Percentiles rank a stretch among this genome's conserved stretches.
Evolutionary conservation across 2,113 vertebrate species (phyloP).

Genomic region (Stigmatopora nigra): DNA sequence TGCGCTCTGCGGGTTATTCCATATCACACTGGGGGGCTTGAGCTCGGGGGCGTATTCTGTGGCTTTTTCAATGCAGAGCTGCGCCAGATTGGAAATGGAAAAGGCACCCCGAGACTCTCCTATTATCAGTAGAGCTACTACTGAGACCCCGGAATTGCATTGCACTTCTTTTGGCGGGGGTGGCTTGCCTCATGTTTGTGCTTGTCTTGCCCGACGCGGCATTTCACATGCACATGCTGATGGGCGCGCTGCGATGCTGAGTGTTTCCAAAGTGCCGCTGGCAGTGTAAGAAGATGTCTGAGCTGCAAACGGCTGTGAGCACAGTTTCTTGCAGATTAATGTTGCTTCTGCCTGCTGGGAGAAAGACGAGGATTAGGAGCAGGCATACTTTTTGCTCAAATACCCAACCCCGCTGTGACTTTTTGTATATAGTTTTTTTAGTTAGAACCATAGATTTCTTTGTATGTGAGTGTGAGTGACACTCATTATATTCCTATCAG

Average conservation of each 20-base stretch:
- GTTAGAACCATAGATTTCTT: not conserved
- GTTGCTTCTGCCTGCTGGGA: slow-evolving; percentile 57
- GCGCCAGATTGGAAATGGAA: slow-evolving; percentile 48
- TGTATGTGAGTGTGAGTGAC: not conserved
- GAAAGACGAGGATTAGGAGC: slow-evolving; percentile 42
- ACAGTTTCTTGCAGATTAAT: slow-evolving; percentile 61
- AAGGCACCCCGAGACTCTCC: slow-evolving; percentile 42
- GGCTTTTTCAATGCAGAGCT: slow-evolving; percentile 46
- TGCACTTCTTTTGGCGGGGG: slow-evolving; percentile 12
- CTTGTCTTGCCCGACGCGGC: slow-evolving; percentile 43
- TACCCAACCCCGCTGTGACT: slow-evolving; percentile 22
- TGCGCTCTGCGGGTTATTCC: slow-evolving; percentile 55
- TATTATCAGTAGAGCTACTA: slow-evolving; percentile 51
- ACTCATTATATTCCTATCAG: not conserved
- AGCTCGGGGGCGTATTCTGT: slow-evolving; percentile 45
- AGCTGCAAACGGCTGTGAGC: slow-evolving; percentile 45
- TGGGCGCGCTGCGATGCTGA: slow-evolving; percentile 49
- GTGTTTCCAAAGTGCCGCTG: slow-evolving; percentile 59
- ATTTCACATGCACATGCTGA: slow-evolving; percentile 59
- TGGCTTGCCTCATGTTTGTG: not conserved
- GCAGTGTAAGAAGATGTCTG: slow-evolving; percentile 50
- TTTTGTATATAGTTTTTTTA: slow-evolving; percentile 24
- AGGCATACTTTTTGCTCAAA: slow-evolving; percentile 34
- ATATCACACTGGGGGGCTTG: slow-evolving; percentile 45
- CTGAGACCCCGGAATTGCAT: slow-evolving; percentile 29